phyloP scores from a whole-genome alignment of 2,113 vertebrate species.

The Saccopteryx bilineata region DNA sequence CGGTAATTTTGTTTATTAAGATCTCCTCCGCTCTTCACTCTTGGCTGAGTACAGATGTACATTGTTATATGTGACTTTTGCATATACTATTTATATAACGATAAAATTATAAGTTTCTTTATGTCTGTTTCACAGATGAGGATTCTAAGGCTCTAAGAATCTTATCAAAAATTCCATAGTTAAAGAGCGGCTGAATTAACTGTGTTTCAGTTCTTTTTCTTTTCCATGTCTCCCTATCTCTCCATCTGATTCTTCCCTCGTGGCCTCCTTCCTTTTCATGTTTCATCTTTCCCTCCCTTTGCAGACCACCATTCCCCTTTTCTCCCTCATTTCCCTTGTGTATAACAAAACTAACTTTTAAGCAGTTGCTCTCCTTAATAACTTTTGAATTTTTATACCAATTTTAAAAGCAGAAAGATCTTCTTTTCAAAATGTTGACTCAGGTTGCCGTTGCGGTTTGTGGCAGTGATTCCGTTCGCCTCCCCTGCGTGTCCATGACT shows the following conservation, averaged over 20 bases:
- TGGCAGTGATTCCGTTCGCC: background rate
- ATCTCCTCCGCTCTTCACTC: background rate
- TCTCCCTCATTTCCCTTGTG: background rate
- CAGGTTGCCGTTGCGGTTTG: background rate
- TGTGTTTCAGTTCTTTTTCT: background rate
- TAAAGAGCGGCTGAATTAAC: background rate
- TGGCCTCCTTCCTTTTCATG: background rate
- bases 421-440: background rate
- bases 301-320: background rate
- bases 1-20: background rate
- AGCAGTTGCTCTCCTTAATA: background rate
- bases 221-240: background rate
- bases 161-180: background rate
- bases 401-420: background rate
- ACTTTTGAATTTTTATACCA: background rate
- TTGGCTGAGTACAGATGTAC: background rate
- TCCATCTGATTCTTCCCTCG: background rate
- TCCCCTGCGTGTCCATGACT: background rate
- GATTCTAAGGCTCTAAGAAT: slow-evolving; percentile 9
- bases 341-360: background rate
- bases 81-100: background rate
- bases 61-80: background rate
- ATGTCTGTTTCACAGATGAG: background rate
- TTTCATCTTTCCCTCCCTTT: background rate
- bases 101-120: background rate